Evolutionary conservation across 2,113 vertebrate genomes (phyloP), one percentile per base, ranked within the genome.

Genomic region (Psephotus haematonotus): DNA sequence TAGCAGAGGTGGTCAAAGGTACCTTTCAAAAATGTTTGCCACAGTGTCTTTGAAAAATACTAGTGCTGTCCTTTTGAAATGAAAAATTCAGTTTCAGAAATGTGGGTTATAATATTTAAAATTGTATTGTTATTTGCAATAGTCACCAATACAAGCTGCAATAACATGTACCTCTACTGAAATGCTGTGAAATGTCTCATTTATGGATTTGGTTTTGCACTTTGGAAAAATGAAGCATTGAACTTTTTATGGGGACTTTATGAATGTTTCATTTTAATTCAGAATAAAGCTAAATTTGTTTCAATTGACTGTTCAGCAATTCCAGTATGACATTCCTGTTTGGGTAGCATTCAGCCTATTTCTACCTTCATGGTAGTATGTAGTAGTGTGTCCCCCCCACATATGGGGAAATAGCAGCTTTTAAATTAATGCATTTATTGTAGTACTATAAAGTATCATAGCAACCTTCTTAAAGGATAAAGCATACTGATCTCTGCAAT

Each of bases 221-320:
- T 84, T 81, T 43, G 64, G 75, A 78, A 67, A 81, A 92, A 47
- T 6, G 64, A 83, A 71, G 7, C 13, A 33, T 33, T 59, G 49
- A 41, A 68, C 16, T 93, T 86, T 81, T 60, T 18, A 74, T 65
- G 67, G 63, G 68, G 83, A 17, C 22, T 63, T 75, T 18, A 70
- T 55, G 10, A 71, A 28, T 83, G 18, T 86, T 93, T 90, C 14
- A 19, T 67, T 93, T 92, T 53, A 33, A 82, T 87, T 79, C 39
- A 79, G 81, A 96, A 92, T 89, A 85, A 92, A 92, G 47, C 47
- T 72, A 52, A 75, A 76, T 69, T 79, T 74, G 10, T 86, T 93
- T 95, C 39, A 55, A 20, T 24, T 59, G 60, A 29, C 37, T 86
- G 41, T 78, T 94, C 33, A 57, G 62, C 68, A 84, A 82, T 72